Conservation (phyloP, 2,113 vertebrate genomes). For the Zosterops hypoxanthus region DNA sequence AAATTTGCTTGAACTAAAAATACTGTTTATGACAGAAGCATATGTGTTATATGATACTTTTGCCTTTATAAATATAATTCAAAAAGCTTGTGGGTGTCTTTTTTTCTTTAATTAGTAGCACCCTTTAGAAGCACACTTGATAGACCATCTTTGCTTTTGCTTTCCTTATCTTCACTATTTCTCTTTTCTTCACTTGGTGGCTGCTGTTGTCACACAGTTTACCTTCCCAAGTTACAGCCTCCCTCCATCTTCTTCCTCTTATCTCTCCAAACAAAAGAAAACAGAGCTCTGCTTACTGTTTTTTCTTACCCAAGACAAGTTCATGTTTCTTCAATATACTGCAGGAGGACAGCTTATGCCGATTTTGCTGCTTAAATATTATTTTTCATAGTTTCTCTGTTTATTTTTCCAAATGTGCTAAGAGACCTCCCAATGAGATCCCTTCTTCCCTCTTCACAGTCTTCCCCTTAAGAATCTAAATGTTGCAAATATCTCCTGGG, state of each 20-base stretch:
- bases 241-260: not conserved
- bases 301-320: not conserved
- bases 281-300: not conserved
- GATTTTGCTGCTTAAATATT: conserved; percentile 59
- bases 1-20: not conserved
- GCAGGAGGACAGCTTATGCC: conserved; percentile 7
- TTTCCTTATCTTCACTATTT: not conserved
- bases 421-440: conserved; percentile 48
- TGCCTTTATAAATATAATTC: not conserved
- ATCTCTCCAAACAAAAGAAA: not conserved
- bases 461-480: conserved; percentile 30
- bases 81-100: not conserved
- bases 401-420: conserved; percentile 63
- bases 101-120: not conserved
- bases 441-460: conserved; percentile 11
- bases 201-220: not conserved
- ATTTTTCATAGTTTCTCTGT: conserved; percentile 45
- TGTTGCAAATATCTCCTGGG: conserved; percentile 38
- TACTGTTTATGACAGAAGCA: not conserved
- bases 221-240: not conserved
- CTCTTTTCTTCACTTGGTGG: not conserved
- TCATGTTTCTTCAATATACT: conserved; percentile 7
- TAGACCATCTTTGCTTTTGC: not conserved
- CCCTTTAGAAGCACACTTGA: not conserved
- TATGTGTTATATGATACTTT: not conserved